These are phyloP conservation scores for Pardalotus punctatus DNA, from an alignment of 2,113 vertebrate species.

Conservation along the genomic window DNA sequence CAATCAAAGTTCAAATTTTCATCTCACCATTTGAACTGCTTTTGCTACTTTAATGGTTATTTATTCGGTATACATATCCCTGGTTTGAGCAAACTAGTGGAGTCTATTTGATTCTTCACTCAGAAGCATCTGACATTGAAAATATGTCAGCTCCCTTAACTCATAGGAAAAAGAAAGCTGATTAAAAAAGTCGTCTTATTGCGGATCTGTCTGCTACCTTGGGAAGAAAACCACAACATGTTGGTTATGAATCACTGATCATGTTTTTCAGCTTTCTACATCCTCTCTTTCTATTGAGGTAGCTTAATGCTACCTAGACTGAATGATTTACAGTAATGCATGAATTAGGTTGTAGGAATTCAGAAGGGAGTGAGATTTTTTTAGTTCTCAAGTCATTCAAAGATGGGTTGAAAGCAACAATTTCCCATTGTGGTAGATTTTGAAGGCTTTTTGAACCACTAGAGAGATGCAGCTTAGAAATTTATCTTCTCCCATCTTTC, in stretches of 20 bases:
- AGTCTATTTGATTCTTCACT: background rate
- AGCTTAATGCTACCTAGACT: background rate
- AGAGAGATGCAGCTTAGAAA: background rate
- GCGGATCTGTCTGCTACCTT: background rate
- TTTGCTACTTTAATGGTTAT: background rate
- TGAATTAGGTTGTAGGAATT: background rate
- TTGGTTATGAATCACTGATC: background rate
- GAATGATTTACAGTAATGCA: background rate
- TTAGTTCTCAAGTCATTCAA: background rate
- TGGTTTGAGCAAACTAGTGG: background rate
- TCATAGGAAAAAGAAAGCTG: background rate
- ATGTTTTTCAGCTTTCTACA: background rate
- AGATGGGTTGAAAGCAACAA: background rate
- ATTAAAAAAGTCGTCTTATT: background rate
- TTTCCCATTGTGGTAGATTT: background rate
- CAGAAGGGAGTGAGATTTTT: background rate
- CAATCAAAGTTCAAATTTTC: background rate
- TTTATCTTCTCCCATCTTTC: background rate
- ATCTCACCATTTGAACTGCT: background rate
- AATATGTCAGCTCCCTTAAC: background rate
- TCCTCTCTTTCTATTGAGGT: background rate
- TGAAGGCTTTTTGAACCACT: background rate
- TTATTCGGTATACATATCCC: background rate
- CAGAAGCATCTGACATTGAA: background rate
- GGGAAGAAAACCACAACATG: rapidly evolving